Evolutionary conservation across 1,140 invertebrate species (phyloP).

Genomic region (Philaenus spumarius): DNA sequence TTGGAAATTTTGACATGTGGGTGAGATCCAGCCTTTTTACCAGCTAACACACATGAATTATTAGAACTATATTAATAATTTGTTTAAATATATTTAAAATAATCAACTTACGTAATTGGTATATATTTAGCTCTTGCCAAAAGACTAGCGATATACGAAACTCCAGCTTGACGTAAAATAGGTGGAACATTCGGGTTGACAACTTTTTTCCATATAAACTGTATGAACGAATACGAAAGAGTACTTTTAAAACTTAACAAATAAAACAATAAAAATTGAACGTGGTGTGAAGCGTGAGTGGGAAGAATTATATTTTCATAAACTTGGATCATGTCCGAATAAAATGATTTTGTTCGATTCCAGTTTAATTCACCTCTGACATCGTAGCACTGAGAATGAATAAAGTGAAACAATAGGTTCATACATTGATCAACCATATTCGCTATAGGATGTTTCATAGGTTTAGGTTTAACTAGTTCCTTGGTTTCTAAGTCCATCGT

Average conservation of each 20-base stretch:
- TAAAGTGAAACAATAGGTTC: slow-evolving; percentile 50
- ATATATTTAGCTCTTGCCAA: slow-evolving; percentile 62
- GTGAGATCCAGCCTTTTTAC: too few species aligned
- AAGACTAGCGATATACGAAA: slow-evolving; percentile 69
- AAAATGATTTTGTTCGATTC: slow-evolving; percentile 35
- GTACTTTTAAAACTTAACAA: slow-evolving; percentile 58
- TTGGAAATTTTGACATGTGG: too few species aligned
- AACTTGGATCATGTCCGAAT: slow-evolving; percentile 33
- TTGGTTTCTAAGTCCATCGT: slow-evolving; percentile 42
- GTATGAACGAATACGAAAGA: slow-evolving; percentile 60
- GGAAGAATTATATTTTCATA: slow-evolving; percentile 69
- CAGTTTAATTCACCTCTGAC: slow-evolving; percentile 34
- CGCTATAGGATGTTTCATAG: slow-evolving; percentile 43
- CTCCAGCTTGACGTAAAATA: slow-evolving; percentile 59
- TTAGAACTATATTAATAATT: too few species aligned
- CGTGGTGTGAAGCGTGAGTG: slow-evolving; percentile 64
- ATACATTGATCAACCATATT: slow-evolving; percentile 58
- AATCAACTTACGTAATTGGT: slow-evolving; percentile 49
- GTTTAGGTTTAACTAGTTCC: slow-evolving; percentile 42
- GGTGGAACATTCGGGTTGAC: slow-evolving; percentile 54
- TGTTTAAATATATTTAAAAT: too few species aligned
- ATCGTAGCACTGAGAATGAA: slow-evolving; percentile 43
- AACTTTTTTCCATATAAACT: slow-evolving; percentile 68
- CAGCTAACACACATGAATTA: too few species aligned
- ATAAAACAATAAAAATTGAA: slow-evolving; percentile 75